Evolutionary conservation across 1,140 invertebrate species (phyloP), one percentile per base, ranked within the genome.

Genomic region (Drosophila saltans): DNA sequence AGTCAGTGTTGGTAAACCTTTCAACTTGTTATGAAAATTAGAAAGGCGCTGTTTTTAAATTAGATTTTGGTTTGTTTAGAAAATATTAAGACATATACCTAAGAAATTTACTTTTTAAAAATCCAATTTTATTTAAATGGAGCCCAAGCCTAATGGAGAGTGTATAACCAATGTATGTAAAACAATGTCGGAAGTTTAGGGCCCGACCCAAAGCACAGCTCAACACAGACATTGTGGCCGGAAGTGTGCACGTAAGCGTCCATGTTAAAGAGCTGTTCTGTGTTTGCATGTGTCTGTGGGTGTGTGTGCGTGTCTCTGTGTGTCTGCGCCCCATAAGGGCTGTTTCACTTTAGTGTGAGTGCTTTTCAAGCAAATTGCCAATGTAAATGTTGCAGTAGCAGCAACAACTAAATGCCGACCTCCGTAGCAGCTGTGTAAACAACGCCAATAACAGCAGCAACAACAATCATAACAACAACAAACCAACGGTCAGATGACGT

Each of bases 401-500:
- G 70, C 78, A 80, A 79, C 61, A 75, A 61, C 80, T 77, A 86
- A 86, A 88, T 83, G 66, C 69, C 24, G 76, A 59, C 72, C 79
- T 72, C 73, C 77, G 78, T 64, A 75, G 80, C 83, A 86, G 83
- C 83, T 88, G 83, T 86, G 83, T 88, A 88, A 86, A 86, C 83
- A 86, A 66, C 64, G 58, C 45, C 78, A 78, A 68, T 68, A 85
- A 69, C 59, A 68, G 21, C 75, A 75, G 43, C 61, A 74, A 61
- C 52, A 79, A 39, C 55, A 26, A 52, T 5, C 33, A 36, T 36
- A 36, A 21, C 48, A 60, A 55, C 63, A 30, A 36, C 57, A 69
- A 69, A 11, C 3, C 9, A 1, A 41, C 52, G 8, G n/a, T 58
- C 45, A 39, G 52, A 40, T 43, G 57, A 43, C 36, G 59, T 41